Evolutionary conservation across 2,888 invertebrate genomes (phyloP), one percentile per base, ranked within the genome.

Genomic region (Parnassius glacialis): DNA sequence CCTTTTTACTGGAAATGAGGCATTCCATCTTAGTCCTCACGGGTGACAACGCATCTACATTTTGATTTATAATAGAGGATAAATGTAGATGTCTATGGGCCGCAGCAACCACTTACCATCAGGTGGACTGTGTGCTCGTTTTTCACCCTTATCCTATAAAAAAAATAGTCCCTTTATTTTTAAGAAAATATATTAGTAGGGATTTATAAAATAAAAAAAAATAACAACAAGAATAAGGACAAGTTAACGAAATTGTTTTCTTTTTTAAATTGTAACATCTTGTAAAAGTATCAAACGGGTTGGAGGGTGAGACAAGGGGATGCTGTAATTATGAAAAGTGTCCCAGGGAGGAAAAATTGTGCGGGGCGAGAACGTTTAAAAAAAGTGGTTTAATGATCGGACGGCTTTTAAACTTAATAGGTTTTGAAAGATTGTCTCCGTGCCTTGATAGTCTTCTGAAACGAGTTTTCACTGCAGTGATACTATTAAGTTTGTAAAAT

Each of bases 261-360:
- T 84, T 81, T 81, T 72, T 70, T 72, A 73, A 76, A 80, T 78
- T 81, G 81, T 84, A 85, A 88, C 88, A 88, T 90, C 89, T 88
- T 87, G 85, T 88, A 78, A 84, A 56, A 61, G 61, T 52, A 61
- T 61, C 54, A 79, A 81, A 83, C 82, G 72, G 72, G 70, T 69
- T 73, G 64, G 68, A 63, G 67, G 71, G 65, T 72, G 72, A 73
- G 68, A 68, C 72, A 75, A 74, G 71, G 73, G 78, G 79, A 76
- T 73, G 78, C 78, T 80, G 87, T 90, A 89, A 91, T 90, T 90
- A 89, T 87, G 90, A 89, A 90, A 89, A 91, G 90, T 90, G 90
- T 90, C 86, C 82, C 71, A 76, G 85, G 83, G 80, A 74, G 81
- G 83, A 86, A 85, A 87, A 87, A 84, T 83, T 79, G 81, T 80